A percentile compares a stretch with the other conserved stretches of the same genome.
phyloP scores from a whole-genome alignment of 2,113 vertebrate species.

The Labeo rohita region DNA sequence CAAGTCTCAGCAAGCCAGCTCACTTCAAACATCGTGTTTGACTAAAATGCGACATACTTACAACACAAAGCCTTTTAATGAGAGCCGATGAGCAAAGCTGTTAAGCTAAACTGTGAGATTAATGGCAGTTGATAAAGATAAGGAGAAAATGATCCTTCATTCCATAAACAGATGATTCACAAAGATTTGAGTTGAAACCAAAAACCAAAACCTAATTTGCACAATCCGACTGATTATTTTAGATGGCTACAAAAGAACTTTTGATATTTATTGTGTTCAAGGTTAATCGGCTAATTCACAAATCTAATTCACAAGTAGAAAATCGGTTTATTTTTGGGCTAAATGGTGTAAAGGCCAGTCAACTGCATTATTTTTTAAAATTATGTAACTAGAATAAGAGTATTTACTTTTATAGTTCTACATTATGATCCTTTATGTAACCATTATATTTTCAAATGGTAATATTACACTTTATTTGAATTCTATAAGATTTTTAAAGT shows the following conservation, averaged over 20 bases:
- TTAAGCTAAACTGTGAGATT: slow-evolving; percentile 5
- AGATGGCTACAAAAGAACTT: not conserved
- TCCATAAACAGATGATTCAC: not conserved
- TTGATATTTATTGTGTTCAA: not conserved
- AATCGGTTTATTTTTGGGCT: not conserved
- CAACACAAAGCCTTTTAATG: slow-evolving; percentile 18
- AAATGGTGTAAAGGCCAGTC: not conserved
- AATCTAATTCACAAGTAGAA: not conserved
- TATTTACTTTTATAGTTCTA: no score
- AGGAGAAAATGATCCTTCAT: not conserved
- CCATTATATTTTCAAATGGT: not conserved
- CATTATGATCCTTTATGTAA: not conserved
- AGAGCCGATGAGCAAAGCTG: not conserved
- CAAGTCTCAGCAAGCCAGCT: not conserved
- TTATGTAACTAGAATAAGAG: not conserved
- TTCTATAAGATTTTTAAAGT: no score
- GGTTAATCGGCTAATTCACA: not conserved
- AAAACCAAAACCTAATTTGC: not conserved
- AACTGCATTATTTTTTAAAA: not conserved
- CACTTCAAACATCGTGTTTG: not conserved
- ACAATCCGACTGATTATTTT: not conserved
- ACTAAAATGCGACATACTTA: not conserved
- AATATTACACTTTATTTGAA: no score
- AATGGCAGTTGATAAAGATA: not conserved
- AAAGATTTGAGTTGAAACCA: not conserved